Conservation (phyloP, 2,113 vertebrate species). For the Pteruthius melanotis region DNA sequence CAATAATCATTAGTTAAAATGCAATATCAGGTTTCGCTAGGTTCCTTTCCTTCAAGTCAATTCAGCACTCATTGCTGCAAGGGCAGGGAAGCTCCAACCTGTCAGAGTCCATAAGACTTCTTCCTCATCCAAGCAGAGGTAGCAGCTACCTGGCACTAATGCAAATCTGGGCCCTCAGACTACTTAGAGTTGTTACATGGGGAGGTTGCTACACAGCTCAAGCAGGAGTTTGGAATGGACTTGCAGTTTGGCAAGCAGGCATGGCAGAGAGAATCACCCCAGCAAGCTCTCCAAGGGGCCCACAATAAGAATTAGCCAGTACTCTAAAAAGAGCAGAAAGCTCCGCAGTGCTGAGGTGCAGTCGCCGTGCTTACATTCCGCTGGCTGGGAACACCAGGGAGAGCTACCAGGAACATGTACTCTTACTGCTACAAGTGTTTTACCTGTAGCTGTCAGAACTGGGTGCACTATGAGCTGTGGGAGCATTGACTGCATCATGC, state of each 20-base stretch:
- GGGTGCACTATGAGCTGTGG: not conserved
- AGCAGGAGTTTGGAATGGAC: not conserved
- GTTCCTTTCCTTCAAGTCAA: not conserved
- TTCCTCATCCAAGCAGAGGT: not conserved
- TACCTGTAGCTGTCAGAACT: not conserved
- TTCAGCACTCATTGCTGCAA: not conserved
- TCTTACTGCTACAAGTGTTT: not conserved
- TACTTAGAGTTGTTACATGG: not conserved
- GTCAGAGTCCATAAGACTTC: not conserved
- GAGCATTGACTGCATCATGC: not conserved
- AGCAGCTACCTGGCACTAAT: not conserved
- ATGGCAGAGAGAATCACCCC: not conserved
- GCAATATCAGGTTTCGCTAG: not conserved
- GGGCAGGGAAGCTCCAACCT: not conserved
- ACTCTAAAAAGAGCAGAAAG: not conserved
- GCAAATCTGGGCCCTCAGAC: not conserved
- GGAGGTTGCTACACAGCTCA: not conserved
- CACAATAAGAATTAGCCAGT: not conserved
- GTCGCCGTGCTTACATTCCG: not conserved
- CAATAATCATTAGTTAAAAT: not conserved
- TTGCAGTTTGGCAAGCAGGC: not conserved
- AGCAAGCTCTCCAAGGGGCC: not conserved
- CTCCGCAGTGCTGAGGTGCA: not conserved
- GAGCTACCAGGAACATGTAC: not conserved
- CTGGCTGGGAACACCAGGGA: not conserved